These are phyloP conservation scores for Neopipo cinnamomea DNA, from an alignment of 2,113 vertebrate species.

Conservation along the genomic window DNA sequence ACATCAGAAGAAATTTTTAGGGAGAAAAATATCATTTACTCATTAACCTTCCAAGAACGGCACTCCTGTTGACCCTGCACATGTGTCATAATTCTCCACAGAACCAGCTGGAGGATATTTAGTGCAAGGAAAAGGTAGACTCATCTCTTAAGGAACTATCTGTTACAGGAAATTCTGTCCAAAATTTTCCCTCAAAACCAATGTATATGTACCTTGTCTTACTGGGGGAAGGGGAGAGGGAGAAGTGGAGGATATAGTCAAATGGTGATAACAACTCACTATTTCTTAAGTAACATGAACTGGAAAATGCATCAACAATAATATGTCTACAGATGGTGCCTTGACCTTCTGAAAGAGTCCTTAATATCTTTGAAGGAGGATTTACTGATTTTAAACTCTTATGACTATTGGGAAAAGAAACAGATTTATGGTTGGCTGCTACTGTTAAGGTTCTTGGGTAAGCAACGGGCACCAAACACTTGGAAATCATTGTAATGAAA, in stretches of 20 bases:
- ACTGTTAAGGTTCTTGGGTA: neutral
- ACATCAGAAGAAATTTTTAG: slow-evolving; percentile 6
- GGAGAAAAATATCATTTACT: neutral
- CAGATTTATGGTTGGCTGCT: neutral
- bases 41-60: slow-evolving; percentile 23
- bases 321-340: neutral
- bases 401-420: neutral
- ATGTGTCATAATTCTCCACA: neutral
- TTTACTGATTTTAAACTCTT: neutral
- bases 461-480: neutral
- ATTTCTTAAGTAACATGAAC: neutral
- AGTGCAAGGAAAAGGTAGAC: neutral
- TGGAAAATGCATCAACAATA: neutral
- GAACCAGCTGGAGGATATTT: neutral
- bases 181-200: neutral
- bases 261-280: neutral
- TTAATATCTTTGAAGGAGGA: neutral
- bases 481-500: neutral
- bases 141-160: neutral
- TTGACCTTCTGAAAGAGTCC: neutral
- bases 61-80: neutral
- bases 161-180: neutral
- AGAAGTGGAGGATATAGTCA: neutral
- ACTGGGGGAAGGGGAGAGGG: neutral
- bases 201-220: neutral